Evolutionary conservation across 2,113 vertebrate genomes (phyloP), one percentile per base, ranked within the genome.

Genomic region (Limanda limanda): DNA sequence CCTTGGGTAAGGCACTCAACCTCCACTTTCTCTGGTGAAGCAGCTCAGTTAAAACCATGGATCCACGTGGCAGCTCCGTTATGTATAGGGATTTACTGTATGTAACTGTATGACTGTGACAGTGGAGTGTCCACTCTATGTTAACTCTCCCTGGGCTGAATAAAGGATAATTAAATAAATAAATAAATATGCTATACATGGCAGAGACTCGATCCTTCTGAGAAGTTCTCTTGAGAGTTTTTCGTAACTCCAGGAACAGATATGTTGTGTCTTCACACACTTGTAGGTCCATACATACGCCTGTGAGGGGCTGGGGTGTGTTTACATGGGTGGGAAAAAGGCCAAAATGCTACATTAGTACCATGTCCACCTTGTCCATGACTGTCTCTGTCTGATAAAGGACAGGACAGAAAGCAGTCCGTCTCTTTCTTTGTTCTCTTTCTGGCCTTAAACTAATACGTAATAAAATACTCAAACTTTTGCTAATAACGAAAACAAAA

Each of bases 151-250:
- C 59, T 60, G 63, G 59, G 67, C 31, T 2, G 24, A 65, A 89
- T 79, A 79, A 74, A 76, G 63, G 62, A 66, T 35, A 66, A 76
- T 83, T 88, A 82, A 92, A 94, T 94, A 94, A 94, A 94, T 94
- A 93, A 93, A 93, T 93, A 93, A 93, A 93, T 92, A 92, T 82
- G 68, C 68, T 86, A 81, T 83, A 89, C 79, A 72, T 67, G 85
- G 83, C 83, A 86, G 80, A 84, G 83, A 84, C 78, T 74, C 51
- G 61, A 68, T 82, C 71, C 78, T 79, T 76, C 77, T 81, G 74
- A 83, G 59, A 68, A 76, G 75, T 62, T 85, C 75, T 56, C 47
- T 59, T 37, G 4, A 59, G 65, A 48, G 73, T 67, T 74, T 69
- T 64, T 51, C 17, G 27, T 57, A 37, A 70, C 66, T 80, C 75